Conservation (phyloP, 2,797 vertebrate genomes). For the Acropternis orthonyx region DNA sequence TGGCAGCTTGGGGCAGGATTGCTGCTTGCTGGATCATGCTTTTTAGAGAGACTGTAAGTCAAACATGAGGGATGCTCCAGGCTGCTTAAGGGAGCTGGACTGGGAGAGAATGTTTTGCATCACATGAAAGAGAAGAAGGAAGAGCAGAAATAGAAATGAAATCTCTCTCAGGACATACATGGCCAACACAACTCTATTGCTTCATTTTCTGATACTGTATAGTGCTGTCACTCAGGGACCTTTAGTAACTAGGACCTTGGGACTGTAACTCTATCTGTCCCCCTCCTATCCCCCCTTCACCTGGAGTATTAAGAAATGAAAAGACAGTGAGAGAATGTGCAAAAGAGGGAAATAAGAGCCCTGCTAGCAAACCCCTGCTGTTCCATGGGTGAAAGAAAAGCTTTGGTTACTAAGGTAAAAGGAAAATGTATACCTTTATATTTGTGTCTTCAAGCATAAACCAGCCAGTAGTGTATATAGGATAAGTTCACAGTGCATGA, state of each 20-base stretch:
- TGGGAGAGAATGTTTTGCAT: neutral
- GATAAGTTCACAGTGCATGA: constrained; percentile 62
- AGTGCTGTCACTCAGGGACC: constrained; percentile 71
- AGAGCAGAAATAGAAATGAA: constrained; percentile 23
- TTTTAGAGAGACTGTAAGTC: neutral
- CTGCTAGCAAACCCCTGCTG: constrained; percentile 26
- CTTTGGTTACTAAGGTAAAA: constrained; percentile 10
- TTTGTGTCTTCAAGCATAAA: constrained; percentile 33
- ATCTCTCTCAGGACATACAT: constrained; percentile 67
- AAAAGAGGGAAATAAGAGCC: neutral
- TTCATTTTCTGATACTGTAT: constrained; percentile 66
- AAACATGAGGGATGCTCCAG: neutral
- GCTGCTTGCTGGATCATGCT: neutral
- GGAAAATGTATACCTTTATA: constrained; percentile 16
- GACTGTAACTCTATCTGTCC: constrained; percentile 43
- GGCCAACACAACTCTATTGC: constrained; percentile 20
- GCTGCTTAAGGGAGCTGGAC: neutral
- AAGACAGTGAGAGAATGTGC: neutral
- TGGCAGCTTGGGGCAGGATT: neutral
- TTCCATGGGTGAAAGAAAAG: neutral
- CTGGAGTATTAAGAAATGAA: constrained; percentile 8
- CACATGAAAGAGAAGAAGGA: neutral
- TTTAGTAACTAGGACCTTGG: constrained; percentile 65
- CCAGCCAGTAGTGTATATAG: constrained; percentile 40
- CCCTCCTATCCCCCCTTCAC: neutral